These are phyloP conservation scores for Poicephalus gulielmi DNA, from an alignment of 2,113 vertebrate species.

Conservation along the genomic window DNA sequence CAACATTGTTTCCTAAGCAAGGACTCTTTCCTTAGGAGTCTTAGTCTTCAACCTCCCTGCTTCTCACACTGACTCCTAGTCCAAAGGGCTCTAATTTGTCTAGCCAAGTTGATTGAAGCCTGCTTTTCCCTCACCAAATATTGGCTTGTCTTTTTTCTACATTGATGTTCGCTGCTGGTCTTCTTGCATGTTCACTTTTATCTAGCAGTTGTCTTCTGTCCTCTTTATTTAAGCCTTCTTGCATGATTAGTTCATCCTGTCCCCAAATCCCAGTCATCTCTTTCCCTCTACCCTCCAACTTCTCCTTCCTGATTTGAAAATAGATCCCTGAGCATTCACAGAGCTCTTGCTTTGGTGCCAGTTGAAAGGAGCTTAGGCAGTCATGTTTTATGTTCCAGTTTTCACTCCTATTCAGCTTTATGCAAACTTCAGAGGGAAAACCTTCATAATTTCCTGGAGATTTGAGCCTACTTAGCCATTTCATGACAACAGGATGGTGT, in stretches of 20 bases:
- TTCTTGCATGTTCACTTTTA: not conserved
- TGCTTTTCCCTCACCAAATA: not conserved
- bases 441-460: not conserved
- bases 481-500: not conserved
- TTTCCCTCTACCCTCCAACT: not conserved
- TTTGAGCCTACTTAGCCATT: not conserved
- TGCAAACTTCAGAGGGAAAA: not conserved
- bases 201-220: not conserved
- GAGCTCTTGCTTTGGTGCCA: not conserved
- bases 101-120: not conserved
- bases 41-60: not conserved
- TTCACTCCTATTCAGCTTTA: not conserved
- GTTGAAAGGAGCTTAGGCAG: not conserved
- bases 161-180: not conserved
- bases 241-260: not conserved
- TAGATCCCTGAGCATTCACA: not conserved
- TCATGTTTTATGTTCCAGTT: not conserved
- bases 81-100: not conserved
- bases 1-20: not conserved
- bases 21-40: not conserved
- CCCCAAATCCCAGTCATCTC: not conserved
- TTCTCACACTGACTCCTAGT: not conserved
- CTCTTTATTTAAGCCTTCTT: not conserved
- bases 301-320: not conserved
- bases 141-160: not conserved